Evolutionary conservation across 2,888 invertebrate species (phyloP), one percentile per base, ranked within the genome.

Genomic region (Neelides folsomi): DNA sequence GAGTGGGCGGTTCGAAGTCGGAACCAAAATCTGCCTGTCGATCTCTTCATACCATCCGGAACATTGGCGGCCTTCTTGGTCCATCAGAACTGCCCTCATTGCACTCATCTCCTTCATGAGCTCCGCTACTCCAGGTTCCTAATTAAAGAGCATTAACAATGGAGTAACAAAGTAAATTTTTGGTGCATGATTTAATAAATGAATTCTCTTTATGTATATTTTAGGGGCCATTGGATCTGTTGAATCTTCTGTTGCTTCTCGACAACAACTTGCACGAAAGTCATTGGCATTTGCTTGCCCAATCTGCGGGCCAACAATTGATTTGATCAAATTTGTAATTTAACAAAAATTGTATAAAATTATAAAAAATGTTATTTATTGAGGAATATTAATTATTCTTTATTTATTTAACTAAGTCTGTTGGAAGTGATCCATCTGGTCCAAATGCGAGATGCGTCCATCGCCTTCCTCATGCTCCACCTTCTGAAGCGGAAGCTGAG

Each of bases 1-100:
- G 2, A 94, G 90, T 71, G 93, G 93, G 44, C 77, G 94, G 62
- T 94, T 95, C 73, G 90, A 93, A 73, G 79, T 80, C 8, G 86
- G 88, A 70, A 90, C 87, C 70, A 94, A 94, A 72, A 92, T 95
- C 66, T 95, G 94, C 69, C 73, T 94, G 61, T 92, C 89, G 58
- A 94, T 94, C 66, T 93, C 92, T 55, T 92, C 89, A 5, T 84
- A 92, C 72, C 94, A 94, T 71, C 94, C 93, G n/a, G 94, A 95
- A 71, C 88, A 89, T 37, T 95, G 94, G 94, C 88, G 90, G 68
- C 94, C 94, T 20, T 90, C 89, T 2, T 94, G 94, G 94, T 92
- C 90, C 34, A 90, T 94, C 61, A 77, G 93, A 57, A 94, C 93
- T 49, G 92, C 92, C 10, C 73, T 94, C 53, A 72, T 94, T 59